Evolutionary conservation across 2,113 vertebrate genomes (phyloP), one percentile per base, ranked within the genome.

Genomic region (Boulengeromyrus knoepffleri): DNA sequence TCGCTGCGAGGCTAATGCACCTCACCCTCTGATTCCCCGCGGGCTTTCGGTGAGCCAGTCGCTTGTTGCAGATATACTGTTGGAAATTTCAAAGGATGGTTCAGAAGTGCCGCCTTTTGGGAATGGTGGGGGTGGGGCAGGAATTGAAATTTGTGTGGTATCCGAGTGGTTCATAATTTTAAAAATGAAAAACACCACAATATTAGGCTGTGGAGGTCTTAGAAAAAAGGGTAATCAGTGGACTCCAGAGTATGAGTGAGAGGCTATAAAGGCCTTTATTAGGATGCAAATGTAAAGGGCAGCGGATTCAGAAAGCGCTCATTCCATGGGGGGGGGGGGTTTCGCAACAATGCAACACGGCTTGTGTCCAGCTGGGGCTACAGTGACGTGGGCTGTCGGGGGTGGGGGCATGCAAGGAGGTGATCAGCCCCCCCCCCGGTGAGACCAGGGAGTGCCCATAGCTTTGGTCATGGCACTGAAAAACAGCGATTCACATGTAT

Each of bases 1-100:
- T 90, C 46, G 42, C 56, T 42, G 52, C 45, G 46, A 85, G 89
- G 89, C 27, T 84, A 89, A 84, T 90, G 80, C 36, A 70, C 15
- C 52, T 62, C n/a, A 90, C 21, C 89, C 27, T 62, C n/a, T 19
- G 13, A 17, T 66, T 19, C 42, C 89, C 53, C 42, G 17, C 19
- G 83, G 52, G 52, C 36, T 47, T 86, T 56, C 46, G 17, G 80
- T 39, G 31, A 90, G 49, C 80, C 89, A 49, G 46, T 77, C 17
- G 31, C 74, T 42, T 77, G 74, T 90, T 19, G 31, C 49, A 7
- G 50, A 66, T 49, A 66, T 49, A 36, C 56, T 46, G 53, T 85
- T 47, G 12, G 36, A 39, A 47, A 90, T 50, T 31, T 89, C 13
- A 27, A 15, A 66, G 58, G n/a, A 13, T 39, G 21, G 89, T 58